phyloP scores from a whole-genome alignment of 2,797 vertebrate species.

The Mareca strepera region DNA sequence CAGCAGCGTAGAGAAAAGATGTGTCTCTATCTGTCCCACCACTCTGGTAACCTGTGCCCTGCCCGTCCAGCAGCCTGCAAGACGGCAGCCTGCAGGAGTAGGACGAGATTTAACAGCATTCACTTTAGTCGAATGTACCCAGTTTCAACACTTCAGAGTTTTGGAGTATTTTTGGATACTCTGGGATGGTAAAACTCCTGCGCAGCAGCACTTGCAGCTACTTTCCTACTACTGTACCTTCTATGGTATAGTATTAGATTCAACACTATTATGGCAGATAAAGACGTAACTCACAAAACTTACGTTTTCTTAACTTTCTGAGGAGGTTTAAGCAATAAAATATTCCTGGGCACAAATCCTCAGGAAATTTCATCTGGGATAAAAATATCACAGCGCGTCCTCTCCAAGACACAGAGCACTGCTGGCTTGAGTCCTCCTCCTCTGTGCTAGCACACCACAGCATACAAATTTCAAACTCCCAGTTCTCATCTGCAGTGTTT shows the following conservation, averaged over 20 bases:
- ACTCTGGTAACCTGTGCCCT: not conserved
- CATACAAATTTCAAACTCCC: not conserved
- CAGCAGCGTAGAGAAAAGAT: not conserved
- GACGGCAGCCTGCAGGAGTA: not conserved
- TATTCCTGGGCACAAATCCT: not conserved
- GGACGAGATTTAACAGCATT: accelerated
- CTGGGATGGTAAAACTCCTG: not conserved
- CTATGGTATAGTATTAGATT: not conserved
- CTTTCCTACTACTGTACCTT: not conserved
- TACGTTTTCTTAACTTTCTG: not conserved
- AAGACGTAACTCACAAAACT: not conserved
- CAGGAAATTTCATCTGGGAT: not conserved
- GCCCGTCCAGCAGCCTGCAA: accelerated
- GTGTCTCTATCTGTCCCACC: not conserved
- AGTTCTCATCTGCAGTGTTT: not conserved
- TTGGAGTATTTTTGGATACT: not conserved
- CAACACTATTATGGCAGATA: not conserved
- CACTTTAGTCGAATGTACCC: not conserved
- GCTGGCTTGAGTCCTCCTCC: not conserved
- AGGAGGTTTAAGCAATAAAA: not conserved
- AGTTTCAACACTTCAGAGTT: not conserved
- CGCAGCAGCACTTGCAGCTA: not conserved
- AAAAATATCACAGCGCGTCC: not conserved
- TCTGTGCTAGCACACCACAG: not conserved
- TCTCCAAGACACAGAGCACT: not conserved